Conservation (phyloP, 2,888 invertebrate genomes). For the Cheilosia soror region DNA sequence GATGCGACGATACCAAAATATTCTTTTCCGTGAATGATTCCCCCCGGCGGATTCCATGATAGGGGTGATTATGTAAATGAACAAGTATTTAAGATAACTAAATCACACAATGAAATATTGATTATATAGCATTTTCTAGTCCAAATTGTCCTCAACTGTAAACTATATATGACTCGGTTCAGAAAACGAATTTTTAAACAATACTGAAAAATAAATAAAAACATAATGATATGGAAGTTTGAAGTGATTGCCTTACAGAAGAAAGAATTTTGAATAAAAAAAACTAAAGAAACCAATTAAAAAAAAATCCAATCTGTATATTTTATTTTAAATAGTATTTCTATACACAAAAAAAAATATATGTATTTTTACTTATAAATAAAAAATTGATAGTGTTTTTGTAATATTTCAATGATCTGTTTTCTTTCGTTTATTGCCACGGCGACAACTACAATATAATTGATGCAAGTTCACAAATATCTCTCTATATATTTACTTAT, state of each 20-base stretch:
- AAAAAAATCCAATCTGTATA: conserved; percentile 23
- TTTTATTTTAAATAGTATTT: conserved; percentile 21
- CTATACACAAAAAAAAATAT: conserved; percentile 20
- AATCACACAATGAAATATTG: no score
- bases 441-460: conserved; percentile 33
- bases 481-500: conserved; percentile 54
- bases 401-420: conserved; percentile 6
- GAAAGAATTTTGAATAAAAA: background rate
- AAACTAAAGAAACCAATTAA: background rate
- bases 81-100: no score
- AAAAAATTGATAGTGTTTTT: conserved; percentile 22
- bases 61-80: no score
- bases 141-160: no score
- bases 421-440: conserved; percentile 16
- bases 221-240: background rate
- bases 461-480: conserved; percentile 50
- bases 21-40: no score
- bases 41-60: no score
- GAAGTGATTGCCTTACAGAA: no score
- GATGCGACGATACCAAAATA: no score
- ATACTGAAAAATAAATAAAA: no score
- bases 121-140: no score
- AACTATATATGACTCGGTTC: no score
- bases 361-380: conserved; percentile 27
- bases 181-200: no score